Conservation (phyloP, 2,888 invertebrate genomes). For the Schizotus pectinicornis region DNA sequence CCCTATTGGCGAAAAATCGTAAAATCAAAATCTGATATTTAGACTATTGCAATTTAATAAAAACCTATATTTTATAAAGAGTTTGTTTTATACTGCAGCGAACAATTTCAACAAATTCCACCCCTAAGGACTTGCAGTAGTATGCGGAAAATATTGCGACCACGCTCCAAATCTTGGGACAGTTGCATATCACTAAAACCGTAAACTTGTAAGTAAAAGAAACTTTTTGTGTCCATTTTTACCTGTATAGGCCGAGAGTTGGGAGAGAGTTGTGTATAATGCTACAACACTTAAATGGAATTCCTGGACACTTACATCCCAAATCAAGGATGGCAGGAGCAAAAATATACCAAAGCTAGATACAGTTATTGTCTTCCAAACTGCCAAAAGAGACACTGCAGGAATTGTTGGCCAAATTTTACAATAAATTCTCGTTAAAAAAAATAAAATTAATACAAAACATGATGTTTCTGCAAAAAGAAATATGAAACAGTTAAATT, state of each 20-base stretch:
- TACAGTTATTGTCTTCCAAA: conserved; percentile 66
- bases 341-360: conserved; percentile 67
- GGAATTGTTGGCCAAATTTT: conserved; percentile 23
- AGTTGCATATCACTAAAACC: conserved; percentile 40
- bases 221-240: conserved; percentile 23
- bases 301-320: conserved; percentile 60
- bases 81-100: conserved; percentile 5
- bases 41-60: too few relatives aligned
- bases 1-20: too few relatives aligned
- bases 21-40: too few relatives aligned
- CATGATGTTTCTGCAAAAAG: conserved; percentile 46
- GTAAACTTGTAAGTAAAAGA: neutral
- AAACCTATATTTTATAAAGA: neutral
- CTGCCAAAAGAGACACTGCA: conserved; percentile 39
- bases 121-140: conserved; percentile 34
- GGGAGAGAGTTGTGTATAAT: conserved; percentile 68
- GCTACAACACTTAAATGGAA: conserved; percentile 67
- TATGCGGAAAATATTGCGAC: conserved; percentile 44
- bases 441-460: conserved; percentile 44
- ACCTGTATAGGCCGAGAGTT: conserved; percentile 72
- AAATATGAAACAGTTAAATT: conserved; percentile 4
- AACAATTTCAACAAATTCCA: conserved; percentile 23
- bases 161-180: conserved; percentile 46
- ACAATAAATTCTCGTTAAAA: conserved; percentile 44
- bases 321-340: conserved; percentile 68